Evolutionary conservation across 64 coral and sea anemone species (phyloP).

Genomic region (Montipora cactus): DNA sequence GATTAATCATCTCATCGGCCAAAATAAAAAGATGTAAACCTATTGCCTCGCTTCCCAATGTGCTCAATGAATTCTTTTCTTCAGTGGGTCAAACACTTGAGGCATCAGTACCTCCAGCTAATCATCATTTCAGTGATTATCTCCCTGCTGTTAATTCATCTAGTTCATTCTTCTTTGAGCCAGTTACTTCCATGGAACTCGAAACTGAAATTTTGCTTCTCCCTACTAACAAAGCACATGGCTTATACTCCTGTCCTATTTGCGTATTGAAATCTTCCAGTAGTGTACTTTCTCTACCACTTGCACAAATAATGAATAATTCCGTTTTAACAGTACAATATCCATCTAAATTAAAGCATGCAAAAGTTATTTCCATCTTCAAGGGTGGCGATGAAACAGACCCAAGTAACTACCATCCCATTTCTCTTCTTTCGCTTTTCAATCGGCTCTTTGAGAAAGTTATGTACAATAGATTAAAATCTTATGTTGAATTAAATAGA

Average conservation of each 20-base stretch:
- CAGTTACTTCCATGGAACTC: not conserved
- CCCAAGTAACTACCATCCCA: conserved; percentile 17
- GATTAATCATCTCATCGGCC: conserved; percentile 21
- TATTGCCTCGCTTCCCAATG: not conserved
- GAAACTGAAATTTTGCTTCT: not conserved
- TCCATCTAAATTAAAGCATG: not conserved
- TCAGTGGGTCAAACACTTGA: not conserved
- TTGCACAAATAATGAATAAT: not conserved
- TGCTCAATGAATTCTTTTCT: conserved; percentile 3
- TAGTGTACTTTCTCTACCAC: not conserved
- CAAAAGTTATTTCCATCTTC: not conserved
- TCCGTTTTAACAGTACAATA: not conserved
- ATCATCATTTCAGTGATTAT: conserved; percentile 1
- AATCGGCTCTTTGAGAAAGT: conserved; percentile 11
- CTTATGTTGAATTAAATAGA: too few species aligned
- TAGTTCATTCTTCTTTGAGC: not conserved
- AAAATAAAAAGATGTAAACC: not conserved
- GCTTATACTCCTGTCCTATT: too few species aligned
- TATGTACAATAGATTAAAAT: not conserved
- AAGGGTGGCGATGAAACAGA: conserved; percentile 24
- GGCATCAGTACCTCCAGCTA: not conserved
- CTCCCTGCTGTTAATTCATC: not conserved
- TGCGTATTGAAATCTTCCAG: not conserved
- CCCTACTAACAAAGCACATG: too few species aligned
- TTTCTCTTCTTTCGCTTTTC: conserved; percentile 31